Conservation (phyloP, 2,113 vertebrate species). For the Tenebrosternarchus preto region DNA sequence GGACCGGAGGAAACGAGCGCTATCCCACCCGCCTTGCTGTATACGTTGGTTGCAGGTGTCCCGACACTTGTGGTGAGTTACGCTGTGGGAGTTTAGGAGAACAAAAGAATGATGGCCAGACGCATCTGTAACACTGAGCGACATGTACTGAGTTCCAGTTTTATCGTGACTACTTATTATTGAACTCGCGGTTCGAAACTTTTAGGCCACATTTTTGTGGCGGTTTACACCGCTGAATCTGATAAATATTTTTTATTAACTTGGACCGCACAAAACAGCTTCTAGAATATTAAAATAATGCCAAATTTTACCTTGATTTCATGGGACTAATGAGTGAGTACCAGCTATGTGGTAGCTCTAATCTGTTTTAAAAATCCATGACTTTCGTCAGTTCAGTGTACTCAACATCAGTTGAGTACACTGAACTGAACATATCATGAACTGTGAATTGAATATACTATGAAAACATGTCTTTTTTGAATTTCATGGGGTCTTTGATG, state of each 20-base stretch:
- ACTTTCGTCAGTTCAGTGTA: background rate
- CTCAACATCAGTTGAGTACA: slow-evolving; percentile 15
- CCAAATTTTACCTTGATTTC: background rate
- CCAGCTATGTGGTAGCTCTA: background rate
- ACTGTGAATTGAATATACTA: slow-evolving; percentile 27
- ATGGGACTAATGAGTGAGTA: background rate
- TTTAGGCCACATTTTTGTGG: background rate
- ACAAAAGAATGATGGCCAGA: background rate
- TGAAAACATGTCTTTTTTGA: background rate
- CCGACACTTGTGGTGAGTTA: slow-evolving; percentile 90
- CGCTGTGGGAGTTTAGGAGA: background rate
- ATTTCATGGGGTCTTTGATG: slow-evolving; percentile 36
- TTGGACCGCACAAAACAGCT: background rate
- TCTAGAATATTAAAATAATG: background rate
- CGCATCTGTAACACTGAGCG: too few relatives aligned
- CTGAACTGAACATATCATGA: background rate
- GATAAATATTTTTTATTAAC: slow-evolving; percentile 4
- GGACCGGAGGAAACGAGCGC: slow-evolving; percentile 92
- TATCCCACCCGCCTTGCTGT: slow-evolving; percentile 87
- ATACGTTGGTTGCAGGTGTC: slow-evolving; percentile 86
- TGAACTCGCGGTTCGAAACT: slow-evolving; percentile 6
- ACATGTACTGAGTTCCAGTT: too few relatives aligned
- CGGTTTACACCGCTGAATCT: background rate
- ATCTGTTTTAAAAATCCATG: background rate
- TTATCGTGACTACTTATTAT: too few relatives aligned